Percentiles rank a stretch among this genome's conserved stretches.
Conservation (phyloP, 23 tunicate genomes). For the Styela clava region DNA sequence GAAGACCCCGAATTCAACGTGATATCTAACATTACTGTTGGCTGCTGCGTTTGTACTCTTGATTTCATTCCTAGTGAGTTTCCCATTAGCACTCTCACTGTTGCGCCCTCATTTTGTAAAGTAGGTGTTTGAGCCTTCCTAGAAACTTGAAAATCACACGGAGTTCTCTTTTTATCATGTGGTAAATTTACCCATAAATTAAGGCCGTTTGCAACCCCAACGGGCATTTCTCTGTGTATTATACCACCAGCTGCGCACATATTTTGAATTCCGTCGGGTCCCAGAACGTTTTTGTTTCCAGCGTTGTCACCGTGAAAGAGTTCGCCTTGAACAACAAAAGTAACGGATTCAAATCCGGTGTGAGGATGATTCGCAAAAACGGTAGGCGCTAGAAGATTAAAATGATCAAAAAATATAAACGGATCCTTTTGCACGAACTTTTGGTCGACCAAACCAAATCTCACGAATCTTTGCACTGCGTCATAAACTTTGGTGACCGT, state of each 20-base stretch:
- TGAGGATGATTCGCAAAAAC: background rate
- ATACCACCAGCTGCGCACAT: background rate
- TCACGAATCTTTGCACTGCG: background rate
- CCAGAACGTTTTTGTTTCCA: background rate
- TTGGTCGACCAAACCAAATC: background rate
- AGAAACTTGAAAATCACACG: background rate
- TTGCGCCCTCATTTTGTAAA: background rate
- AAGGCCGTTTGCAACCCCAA: background rate
- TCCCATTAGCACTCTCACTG: background rate
- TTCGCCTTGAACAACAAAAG: background rate
- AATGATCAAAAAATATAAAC: background rate
- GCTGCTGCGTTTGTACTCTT: background rate
- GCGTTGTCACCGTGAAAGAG: background rate
- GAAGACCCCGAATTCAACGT: background rate
- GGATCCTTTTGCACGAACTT: background rate
- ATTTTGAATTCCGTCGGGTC: background rate
- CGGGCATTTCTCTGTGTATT: background rate
- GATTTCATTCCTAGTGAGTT: background rate
- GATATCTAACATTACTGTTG: background rate
- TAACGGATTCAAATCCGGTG: background rate
- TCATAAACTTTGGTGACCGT: background rate
- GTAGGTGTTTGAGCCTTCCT: background rate
- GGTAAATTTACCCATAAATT: background rate
- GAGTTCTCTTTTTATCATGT: background rate
- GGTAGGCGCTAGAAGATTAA: background rate